Base-by-base conservation (phyloP, 2,888 invertebrate species). In the Anthrax anthrax region DNA sequence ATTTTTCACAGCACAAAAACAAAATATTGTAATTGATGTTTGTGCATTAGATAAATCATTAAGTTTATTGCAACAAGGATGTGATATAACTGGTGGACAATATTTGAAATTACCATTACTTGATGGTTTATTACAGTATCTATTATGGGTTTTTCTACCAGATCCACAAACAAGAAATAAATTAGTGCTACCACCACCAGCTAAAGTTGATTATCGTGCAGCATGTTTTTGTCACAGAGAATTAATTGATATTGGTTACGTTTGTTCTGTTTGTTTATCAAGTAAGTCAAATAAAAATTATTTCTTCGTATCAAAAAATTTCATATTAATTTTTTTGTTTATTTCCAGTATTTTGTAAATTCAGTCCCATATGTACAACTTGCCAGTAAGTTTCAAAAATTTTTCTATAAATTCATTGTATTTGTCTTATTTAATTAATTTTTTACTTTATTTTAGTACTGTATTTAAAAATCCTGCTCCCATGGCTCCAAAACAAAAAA, bases 191-290 rank as follows among this genome's bases (percentile, higher is more conserved):
- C 95, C 96, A 0, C 89, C 91, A 0, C 80, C 87, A 0, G 84
- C 84, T 0, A 85, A 89, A 56, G 92, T 97, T 6, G 95, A 96
- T 70, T 96, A 96, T 69, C 74, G 96, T 55, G 95, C 97, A 4
- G 94, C 96, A 0, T 97, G 97, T 69, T 97, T 97, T 72, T 98
- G 97, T 61, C 97, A 97, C 65, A 74, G 94, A 18, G 88, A 90
- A 58, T 76, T 97, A 36, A 86, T 97, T 49, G 94, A 95, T 61
- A 84, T 96, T 56, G 97, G 96, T 51, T 96, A 86, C 65, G 96
- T 97, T 18, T 98, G 97, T 70, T 97, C 96, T 9, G 90, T 96
- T 45, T 97, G 97, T 66, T 73, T 98, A 38, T 95, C 95, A 54
- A 89, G 89, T 88, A 64, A 75, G 80, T 66, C 16, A 4, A 41